These are phyloP conservation scores for Pseudocheirus occidentalis DNA, from an alignment of 2,797 vertebrate genomes.

Conservation along the genomic window DNA sequence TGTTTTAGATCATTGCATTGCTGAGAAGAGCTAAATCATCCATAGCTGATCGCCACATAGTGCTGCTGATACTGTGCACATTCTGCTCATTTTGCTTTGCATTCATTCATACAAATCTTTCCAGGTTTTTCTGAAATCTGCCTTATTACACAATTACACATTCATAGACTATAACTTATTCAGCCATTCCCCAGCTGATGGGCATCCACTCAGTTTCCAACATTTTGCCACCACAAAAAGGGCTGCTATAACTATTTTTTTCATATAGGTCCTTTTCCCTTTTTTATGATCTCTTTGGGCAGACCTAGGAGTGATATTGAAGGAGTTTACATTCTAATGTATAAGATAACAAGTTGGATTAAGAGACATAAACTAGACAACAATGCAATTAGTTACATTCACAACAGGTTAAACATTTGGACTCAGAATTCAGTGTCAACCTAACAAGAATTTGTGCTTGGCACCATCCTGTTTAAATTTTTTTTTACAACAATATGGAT, in stretches of 20 bases:
- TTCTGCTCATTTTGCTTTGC: neutral
- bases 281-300: neutral
- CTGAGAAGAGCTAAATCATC: neutral
- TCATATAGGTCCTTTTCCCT: neutral
- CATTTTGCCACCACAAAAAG: neutral
- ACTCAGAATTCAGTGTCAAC: neutral
- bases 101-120: neutral
- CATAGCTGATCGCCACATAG: neutral
- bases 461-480: neutral
- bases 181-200: neutral
- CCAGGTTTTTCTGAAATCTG: neutral
- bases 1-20: neutral
- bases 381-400: neutral
- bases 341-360: neutral
- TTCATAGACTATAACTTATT: neutral
- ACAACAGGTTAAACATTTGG: neutral
- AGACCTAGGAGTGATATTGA: neutral
- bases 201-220: neutral
- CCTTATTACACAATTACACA: neutral
- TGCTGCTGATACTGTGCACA: neutral
- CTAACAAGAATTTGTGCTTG: neutral
- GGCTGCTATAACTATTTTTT: neutral
- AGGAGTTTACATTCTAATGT: neutral
- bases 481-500: neutral
- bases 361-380: neutral